Conservation (phyloP, 2,888 invertebrate genomes). For the Lepidochrysops patricia region DNA sequence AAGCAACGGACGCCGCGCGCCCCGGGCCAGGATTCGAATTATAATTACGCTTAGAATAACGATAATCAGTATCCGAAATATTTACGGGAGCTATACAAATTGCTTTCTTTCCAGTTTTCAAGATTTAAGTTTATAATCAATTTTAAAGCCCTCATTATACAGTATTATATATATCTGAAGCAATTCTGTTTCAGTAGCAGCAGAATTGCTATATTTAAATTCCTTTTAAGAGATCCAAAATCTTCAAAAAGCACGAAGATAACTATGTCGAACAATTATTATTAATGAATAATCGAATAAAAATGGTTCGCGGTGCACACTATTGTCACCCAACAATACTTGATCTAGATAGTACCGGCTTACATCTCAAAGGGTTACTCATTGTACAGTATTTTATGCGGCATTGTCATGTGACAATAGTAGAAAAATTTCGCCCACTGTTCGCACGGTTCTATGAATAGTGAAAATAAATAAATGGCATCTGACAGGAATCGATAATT, state of each 20-base stretch:
- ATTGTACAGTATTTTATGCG: conserved; percentile 31
- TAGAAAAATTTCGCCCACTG: conserved; percentile 16
- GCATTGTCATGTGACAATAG: conserved; percentile 7
- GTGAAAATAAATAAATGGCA: conserved; percentile 64
- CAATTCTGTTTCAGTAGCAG: background rate
- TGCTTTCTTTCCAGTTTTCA: background rate
- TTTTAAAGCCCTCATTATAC: background rate
- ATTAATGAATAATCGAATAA: conserved; percentile 45
- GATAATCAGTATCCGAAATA: conserved; percentile 32
- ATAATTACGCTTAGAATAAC: conserved; percentile 68
- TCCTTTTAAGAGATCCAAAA: background rate
- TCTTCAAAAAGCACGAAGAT: background rate
- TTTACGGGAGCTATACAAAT: conserved; percentile 21
- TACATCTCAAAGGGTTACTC: conserved; percentile 56
- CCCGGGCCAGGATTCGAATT: conserved; percentile 49
- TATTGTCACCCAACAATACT: conserved; percentile 36
- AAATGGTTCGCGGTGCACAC: conserved; percentile 36
- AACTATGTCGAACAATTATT: background rate
- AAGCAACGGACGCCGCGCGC: conserved; percentile 64
- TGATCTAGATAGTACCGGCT: conserved; percentile 61
- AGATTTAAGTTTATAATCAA: background rate
- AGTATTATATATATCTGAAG: no score
- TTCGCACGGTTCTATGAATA: conserved; percentile 56
- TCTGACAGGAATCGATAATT: conserved; percentile 13
- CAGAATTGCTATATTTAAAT: no score